These are phyloP conservation scores for Drosophila murphyi DNA, from an alignment of 1,140 invertebrate genomes.

Conservation along the genomic window DNA sequence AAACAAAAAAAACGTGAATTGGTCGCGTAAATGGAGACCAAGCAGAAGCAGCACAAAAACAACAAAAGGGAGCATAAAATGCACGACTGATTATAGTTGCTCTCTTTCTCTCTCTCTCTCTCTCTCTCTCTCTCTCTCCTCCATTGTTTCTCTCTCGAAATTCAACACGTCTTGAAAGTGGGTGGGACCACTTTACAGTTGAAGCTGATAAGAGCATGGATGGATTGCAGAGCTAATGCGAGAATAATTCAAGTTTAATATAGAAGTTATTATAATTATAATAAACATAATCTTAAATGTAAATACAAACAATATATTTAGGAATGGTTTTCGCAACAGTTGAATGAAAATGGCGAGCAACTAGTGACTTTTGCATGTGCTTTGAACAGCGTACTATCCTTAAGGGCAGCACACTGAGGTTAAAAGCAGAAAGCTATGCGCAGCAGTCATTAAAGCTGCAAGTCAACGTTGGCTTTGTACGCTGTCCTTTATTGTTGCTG, in stretches of 20 bases:
- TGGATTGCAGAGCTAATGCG: too few species aligned
- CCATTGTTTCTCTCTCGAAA: too few species aligned
- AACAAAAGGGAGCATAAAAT: slow-evolving; percentile 56
- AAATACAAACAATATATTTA: too few species aligned
- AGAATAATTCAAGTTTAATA: too few species aligned
- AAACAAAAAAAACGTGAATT: slow-evolving; percentile 51
- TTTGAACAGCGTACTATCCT: slow-evolving; percentile 25
- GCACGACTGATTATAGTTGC: slow-evolving; percentile 62
- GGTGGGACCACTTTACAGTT: too few species aligned
- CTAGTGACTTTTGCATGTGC: background rate
- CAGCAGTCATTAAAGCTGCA: slow-evolving; percentile 39
- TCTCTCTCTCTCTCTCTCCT: background rate
- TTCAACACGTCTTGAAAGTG: too few species aligned
- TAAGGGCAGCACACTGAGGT: slow-evolving; percentile 1
- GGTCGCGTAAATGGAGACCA: slow-evolving; percentile 51
- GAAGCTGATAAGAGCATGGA: too few species aligned
- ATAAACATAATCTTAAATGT: too few species aligned
- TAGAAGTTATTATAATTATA: too few species aligned
- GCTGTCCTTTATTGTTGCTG: background rate
- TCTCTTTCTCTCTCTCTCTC: background rate
- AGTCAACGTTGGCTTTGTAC: slow-evolving; percentile 46
- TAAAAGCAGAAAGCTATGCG: slow-evolving; percentile 5
- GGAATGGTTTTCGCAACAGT: too few species aligned
- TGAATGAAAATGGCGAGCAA: too few species aligned
- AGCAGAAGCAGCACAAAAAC: slow-evolving; percentile 47